Evolutionary conservation across 2,113 vertebrate genomes (phyloP).

Genomic region (Tretioscincus oriximinensis): DNA sequence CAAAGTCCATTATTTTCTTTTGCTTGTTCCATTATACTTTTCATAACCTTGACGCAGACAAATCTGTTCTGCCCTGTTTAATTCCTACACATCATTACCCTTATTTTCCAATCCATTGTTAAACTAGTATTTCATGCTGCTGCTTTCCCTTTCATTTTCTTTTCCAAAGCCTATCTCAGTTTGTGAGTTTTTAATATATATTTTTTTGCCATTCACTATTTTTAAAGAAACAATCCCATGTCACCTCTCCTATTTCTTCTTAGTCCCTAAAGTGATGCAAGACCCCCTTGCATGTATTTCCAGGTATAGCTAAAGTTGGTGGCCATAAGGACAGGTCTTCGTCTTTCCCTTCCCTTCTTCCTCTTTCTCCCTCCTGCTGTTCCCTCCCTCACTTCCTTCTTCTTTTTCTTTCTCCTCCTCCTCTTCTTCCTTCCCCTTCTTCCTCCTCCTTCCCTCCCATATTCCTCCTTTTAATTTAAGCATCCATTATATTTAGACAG

Average conservation of each 20-base stretch:
- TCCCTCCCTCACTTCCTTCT: too few species aligned
- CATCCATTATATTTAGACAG: neutral
- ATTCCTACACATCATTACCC: constrained; percentile 23
- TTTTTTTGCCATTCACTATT: neutral
- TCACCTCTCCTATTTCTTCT: too few species aligned
- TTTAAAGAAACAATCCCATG: neutral
- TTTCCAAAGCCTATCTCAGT: neutral
- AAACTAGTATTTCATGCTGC: neutral
- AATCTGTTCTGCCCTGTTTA: neutral
- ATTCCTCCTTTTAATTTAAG: too few species aligned
- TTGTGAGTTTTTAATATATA: neutral
- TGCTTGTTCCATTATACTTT: neutral
- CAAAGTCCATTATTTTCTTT: constrained; percentile 6
- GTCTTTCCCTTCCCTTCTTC: too few species aligned
- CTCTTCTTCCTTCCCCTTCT: too few species aligned
- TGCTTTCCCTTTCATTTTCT: neutral
- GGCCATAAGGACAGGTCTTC: too few species aligned
- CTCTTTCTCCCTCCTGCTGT: too few species aligned
- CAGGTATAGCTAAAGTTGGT: too few species aligned
- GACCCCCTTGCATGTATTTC: too few species aligned
- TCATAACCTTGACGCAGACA: neutral
- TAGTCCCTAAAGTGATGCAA: too few species aligned
- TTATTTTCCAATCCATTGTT: neutral
- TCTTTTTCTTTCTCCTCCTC: too few species aligned
- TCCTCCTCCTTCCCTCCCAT: too few species aligned